These are phyloP conservation scores for Junonia oenone DNA, from an alignment of 2,888 invertebrate genomes.

Conservation along the genomic window DNA sequence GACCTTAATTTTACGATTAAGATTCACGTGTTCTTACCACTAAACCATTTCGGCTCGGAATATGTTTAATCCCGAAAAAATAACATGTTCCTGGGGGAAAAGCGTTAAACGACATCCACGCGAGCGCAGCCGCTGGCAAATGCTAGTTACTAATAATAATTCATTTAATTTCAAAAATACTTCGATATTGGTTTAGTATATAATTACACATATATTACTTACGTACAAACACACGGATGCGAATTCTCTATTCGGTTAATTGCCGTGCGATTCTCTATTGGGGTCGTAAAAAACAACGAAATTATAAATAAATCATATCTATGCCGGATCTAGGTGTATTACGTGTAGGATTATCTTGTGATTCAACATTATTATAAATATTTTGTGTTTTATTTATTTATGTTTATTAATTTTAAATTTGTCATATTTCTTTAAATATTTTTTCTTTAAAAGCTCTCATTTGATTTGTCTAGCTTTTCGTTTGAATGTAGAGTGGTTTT, in stretches of 20 bases:
- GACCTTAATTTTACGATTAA: no score
- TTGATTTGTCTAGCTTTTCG: no score
- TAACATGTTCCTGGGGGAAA: no score
- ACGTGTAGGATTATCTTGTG: conserved; percentile 6
- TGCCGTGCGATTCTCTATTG: conserved; percentile 26
- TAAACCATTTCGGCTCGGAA: no score
- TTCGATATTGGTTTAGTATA: background rate
- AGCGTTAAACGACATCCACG: no score
- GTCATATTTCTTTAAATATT: no score
- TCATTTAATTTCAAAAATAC: background rate
- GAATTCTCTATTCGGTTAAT: conserved; percentile 28
- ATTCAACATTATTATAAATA: background rate
- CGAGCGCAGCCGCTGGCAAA: no score
- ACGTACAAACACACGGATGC: conserved; percentile 23
- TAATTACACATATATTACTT: conserved; percentile 1
- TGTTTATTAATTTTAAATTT: background rate
- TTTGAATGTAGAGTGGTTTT: no score
- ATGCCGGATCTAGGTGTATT: conserved; percentile 18
- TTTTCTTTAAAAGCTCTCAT: no score
- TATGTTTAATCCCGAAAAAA: no score
- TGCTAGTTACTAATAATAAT: no score
- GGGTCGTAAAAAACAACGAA: conserved; percentile 27
- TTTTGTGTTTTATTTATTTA: background rate
- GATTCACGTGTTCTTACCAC: no score
- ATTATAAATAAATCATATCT: conserved; percentile 27